These are phyloP conservation scores for Spatulosminthurus flaviceps DNA, from an alignment of 2,888 invertebrate species.

Conservation along the genomic window DNA sequence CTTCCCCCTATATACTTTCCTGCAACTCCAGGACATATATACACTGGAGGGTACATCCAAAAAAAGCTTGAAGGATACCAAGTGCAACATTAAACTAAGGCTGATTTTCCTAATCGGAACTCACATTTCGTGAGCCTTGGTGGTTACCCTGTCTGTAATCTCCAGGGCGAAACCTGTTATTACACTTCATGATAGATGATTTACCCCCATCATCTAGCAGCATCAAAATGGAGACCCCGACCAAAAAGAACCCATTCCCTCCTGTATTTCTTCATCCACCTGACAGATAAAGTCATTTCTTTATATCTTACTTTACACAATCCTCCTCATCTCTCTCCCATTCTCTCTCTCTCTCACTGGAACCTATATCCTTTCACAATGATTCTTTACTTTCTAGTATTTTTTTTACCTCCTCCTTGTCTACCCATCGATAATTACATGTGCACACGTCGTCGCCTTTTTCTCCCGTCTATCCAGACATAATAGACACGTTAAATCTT, in stretches of 20 bases:
- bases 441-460: slow-evolving; percentile 49
- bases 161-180: slow-evolving; percentile 63
- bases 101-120: slow-evolving; percentile 64
- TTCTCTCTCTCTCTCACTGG: neutral
- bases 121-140: slow-evolving; percentile 64
- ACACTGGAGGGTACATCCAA: neutral
- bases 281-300: slow-evolving; percentile 60
- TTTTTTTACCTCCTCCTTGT: slow-evolving; percentile 44
- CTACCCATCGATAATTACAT: slow-evolving; percentile 45
- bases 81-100: slow-evolving; percentile 42
- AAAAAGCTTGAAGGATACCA: neutral
- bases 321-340: slow-evolving; percentile 20
- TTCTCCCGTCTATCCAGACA: slow-evolving; percentile 38
- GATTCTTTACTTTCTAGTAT: slow-evolving; percentile 15
- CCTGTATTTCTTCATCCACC: slow-evolving; percentile 52
- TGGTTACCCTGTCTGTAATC: slow-evolving; percentile 63
- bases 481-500: slow-evolving; percentile 40
- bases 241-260: slow-evolving; percentile 35
- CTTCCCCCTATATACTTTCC: too few species aligned
- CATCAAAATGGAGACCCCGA: slow-evolving; percentile 42
- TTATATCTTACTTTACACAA: slow-evolving; percentile 18
- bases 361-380: neutral
- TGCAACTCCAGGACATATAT: neutral
- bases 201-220: slow-evolving; percentile 54
- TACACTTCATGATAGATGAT: slow-evolving; percentile 63